These are phyloP conservation scores for Lysandra bellargus DNA, from an alignment of 2,888 invertebrate species.

Conservation along the genomic window DNA sequence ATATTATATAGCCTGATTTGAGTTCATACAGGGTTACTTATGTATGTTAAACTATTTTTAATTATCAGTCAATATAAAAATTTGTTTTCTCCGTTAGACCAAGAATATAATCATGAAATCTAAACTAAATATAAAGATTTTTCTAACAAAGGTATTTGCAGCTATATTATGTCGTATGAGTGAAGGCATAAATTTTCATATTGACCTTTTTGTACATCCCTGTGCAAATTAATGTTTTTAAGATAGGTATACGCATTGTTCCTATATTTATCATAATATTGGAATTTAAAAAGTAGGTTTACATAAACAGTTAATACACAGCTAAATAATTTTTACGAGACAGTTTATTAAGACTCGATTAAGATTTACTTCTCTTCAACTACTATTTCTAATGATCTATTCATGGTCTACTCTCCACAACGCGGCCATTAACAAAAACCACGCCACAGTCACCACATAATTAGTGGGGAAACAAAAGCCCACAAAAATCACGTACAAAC, in stretches of 20 bases:
- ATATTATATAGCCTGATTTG: conserved; percentile 51
- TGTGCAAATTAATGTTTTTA: no score
- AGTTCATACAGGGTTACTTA: conserved; percentile 67
- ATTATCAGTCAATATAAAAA: not conserved
- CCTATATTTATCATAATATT: no score
- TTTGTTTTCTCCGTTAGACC: not conserved
- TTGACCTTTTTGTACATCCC: no score
- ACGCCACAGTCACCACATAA: not conserved
- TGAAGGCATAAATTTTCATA: no score
- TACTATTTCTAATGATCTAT: not conserved
- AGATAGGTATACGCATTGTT: no score
- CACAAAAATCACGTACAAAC: conserved; percentile 18
- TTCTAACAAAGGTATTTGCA: no score
- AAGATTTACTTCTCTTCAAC: not conserved
- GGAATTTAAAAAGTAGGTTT: no score
- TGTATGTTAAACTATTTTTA: conserved; percentile 23
- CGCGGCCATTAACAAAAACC: conserved; percentile 7
- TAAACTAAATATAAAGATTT: not conserved
- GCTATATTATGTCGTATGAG: no score
- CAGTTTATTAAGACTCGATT: not conserved
- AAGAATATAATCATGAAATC: not conserved
- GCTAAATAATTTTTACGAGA: not conserved
- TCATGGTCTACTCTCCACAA: not conserved
- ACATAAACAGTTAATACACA: not conserved
- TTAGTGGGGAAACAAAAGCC: not conserved